These are phyloP conservation scores for Aurelia sp. DNA, from an alignment of 30 jellyfish, hydroid and myxozoan species.

Conservation along the genomic window DNA sequence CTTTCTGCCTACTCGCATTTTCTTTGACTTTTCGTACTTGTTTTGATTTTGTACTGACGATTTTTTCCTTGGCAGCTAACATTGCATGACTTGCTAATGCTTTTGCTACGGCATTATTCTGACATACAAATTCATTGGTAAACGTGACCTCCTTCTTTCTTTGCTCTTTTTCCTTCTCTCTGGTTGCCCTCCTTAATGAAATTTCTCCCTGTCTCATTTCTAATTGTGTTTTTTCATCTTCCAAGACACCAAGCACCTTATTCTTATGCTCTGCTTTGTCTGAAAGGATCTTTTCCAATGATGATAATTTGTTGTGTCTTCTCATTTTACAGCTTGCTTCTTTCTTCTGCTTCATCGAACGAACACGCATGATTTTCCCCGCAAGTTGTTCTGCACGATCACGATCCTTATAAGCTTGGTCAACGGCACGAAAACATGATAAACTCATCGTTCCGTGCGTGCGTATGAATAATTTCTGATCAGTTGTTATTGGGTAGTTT, in stretches of 20 bases:
- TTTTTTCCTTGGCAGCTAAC: slow-evolving; percentile 2
- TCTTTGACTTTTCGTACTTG: not conserved
- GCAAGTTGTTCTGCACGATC: slow-evolving; percentile 51
- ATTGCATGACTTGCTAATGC: slow-evolving; percentile 61
- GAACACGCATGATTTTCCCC: slow-evolving; percentile 31
- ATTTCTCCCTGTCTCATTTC: slow-evolving; percentile 33
- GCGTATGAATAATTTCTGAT: slow-evolving; percentile 70
- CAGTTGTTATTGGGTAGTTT: slow-evolving; percentile 46
- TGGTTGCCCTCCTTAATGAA: slow-evolving; percentile 2
- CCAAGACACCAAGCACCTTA: slow-evolving; percentile 10
- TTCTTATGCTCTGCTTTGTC: slow-evolving; percentile 5
- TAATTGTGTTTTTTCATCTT: not conserved
- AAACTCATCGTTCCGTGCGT: slow-evolving; percentile 82
- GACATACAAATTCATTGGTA: slow-evolving; percentile 55
- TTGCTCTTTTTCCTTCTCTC: not conserved
- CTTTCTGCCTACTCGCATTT: slow-evolving; percentile 47
- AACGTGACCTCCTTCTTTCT: slow-evolving; percentile 28
- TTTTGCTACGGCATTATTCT: slow-evolving; percentile 51
- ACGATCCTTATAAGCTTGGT: slow-evolving; percentile 87
- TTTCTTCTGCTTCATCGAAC: slow-evolving; percentile 32
- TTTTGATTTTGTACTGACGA: slow-evolving; percentile 11
- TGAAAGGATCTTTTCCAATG: not conserved
- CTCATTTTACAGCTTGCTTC: slow-evolving; percentile 4
- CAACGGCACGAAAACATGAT: slow-evolving; percentile 85
- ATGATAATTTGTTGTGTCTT: slow-evolving; percentile 4